Percentiles rank a stretch among this genome's conserved stretches.
These are phyloP conservation scores for Schizopygopsis pylzovi DNA, from an alignment of 2,797 vertebrate genomes.

Conservation along the genomic window DNA sequence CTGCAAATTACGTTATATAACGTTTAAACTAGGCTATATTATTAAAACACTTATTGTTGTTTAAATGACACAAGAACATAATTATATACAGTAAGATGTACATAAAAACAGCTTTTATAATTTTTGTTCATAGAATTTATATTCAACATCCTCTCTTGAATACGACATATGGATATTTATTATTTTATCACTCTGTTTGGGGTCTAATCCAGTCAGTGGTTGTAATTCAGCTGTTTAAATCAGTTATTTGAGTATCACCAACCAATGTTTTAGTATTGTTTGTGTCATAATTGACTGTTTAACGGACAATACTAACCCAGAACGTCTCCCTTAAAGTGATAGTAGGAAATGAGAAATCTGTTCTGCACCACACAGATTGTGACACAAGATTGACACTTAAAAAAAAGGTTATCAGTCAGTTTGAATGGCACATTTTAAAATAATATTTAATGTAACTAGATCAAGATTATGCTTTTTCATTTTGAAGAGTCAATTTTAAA, in stretches of 20 bases:
- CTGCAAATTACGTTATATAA: neutral
- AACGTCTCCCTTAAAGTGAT: conserved; percentile 43
- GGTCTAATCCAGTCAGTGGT: conserved; percentile 27
- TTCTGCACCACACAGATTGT: neutral
- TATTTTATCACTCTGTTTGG: neutral
- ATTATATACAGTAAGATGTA: neutral
- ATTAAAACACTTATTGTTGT: neutral
- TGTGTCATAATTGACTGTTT: conserved; percentile 44
- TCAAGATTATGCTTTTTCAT: neutral
- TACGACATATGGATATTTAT: neutral
- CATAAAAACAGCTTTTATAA: neutral
- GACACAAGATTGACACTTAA: neutral
- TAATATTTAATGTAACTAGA: neutral
- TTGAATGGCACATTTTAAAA: neutral
- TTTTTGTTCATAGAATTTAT: neutral
- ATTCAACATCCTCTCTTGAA: neutral
- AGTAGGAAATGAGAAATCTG: neutral
- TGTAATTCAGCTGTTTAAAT: conserved; percentile 28
- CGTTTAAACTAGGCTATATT: neutral
- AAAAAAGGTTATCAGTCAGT: neutral
- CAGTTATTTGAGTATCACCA: conserved; percentile 24
- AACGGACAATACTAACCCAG: conserved; percentile 48
- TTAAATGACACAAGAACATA: neutral
- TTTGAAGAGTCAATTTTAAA: neutral
- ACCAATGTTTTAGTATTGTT: conserved; percentile 39